A percentile compares a stretch with the other conserved stretches of the same genome.
Evolutionary conservation across 2,888 invertebrate species (phyloP).

Genomic region (Microctonus brassicae): DNA sequence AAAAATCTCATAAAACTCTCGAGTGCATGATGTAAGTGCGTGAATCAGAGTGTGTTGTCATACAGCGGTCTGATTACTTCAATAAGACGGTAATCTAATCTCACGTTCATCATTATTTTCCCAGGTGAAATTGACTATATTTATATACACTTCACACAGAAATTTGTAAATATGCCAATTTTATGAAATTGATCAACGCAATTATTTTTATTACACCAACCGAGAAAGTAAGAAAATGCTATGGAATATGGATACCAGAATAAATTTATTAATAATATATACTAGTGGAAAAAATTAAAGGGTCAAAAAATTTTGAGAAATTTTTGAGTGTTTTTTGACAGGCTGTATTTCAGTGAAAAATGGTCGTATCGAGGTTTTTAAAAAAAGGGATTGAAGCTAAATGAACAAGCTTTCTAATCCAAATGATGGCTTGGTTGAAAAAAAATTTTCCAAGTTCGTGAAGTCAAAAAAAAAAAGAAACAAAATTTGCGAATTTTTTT

Average conservation of each 20-base stretch:
- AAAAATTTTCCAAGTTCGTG: no score
- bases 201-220: not conserved
- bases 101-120: slow-evolving; percentile 12
- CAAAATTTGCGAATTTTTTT: no score
- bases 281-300: not conserved
- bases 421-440: no score
- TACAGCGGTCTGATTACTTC: slow-evolving; percentile 34
- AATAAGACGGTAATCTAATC: slow-evolving; percentile 24
- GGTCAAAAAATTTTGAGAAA: no score
- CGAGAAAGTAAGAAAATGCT: not conserved
- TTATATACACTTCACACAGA: not conserved
- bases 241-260: not conserved
- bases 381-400: no score
- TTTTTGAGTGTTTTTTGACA: no score
- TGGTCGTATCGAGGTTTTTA: no score
- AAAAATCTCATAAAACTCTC: slow-evolving; percentile 24
- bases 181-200: not conserved
- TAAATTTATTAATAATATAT: not conserved
- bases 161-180: not conserved
- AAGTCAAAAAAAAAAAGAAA: no score
- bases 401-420: no score
- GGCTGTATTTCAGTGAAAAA: no score
- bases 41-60: slow-evolving; percentile 37
- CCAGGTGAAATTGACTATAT: not conserved
- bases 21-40: slow-evolving; percentile 36